Conservation (phyloP, 2,888 invertebrate species). For the Patella depressa region DNA sequence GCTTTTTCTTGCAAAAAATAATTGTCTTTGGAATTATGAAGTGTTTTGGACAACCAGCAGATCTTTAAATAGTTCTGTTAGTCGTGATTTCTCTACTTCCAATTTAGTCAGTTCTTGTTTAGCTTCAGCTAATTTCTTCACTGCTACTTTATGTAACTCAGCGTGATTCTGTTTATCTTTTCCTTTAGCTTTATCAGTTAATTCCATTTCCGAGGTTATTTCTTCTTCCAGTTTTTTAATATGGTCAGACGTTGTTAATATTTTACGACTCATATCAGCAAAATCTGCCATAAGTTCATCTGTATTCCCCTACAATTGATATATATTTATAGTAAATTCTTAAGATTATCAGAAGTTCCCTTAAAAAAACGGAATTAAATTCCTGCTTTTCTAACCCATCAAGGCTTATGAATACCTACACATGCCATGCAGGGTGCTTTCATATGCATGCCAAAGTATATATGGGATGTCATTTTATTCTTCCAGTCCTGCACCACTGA, state of each 20-base stretch:
- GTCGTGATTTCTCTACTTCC: slow-evolving; percentile 51
- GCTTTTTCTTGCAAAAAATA: too few relatives aligned
- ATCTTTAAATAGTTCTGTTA: slow-evolving; percentile 45
- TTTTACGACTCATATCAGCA: slow-evolving; percentile 48
- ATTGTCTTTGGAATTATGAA: too few relatives aligned
- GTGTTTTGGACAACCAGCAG: slow-evolving; percentile 11
- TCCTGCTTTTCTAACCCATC: too few relatives aligned
- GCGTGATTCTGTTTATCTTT: slow-evolving; percentile 36
- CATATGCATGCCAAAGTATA: too few relatives aligned
- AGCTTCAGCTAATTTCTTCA: slow-evolving; percentile 38
- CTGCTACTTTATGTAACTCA: slow-evolving; percentile 35
- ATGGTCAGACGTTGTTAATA: slow-evolving; percentile 46
- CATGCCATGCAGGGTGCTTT: not conserved
- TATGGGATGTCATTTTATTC: too few relatives aligned
- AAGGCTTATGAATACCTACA: not conserved
- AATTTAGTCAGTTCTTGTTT: slow-evolving; percentile 44
- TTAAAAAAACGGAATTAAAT: not conserved
- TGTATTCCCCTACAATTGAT: slow-evolving; percentile 49
- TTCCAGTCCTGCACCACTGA: too few relatives aligned
- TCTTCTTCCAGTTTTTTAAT: slow-evolving; percentile 50
- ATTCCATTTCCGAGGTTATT: slow-evolving; percentile 43
- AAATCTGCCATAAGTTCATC: slow-evolving; percentile 62
- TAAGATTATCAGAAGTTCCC: too few relatives aligned
- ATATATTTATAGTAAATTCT: slow-evolving; percentile 25
- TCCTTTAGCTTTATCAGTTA: slow-evolving; percentile 41